These are phyloP conservation scores for Macroteleia sp. DNA, from an alignment of 2,888 invertebrate species.

Conservation along the genomic window DNA sequence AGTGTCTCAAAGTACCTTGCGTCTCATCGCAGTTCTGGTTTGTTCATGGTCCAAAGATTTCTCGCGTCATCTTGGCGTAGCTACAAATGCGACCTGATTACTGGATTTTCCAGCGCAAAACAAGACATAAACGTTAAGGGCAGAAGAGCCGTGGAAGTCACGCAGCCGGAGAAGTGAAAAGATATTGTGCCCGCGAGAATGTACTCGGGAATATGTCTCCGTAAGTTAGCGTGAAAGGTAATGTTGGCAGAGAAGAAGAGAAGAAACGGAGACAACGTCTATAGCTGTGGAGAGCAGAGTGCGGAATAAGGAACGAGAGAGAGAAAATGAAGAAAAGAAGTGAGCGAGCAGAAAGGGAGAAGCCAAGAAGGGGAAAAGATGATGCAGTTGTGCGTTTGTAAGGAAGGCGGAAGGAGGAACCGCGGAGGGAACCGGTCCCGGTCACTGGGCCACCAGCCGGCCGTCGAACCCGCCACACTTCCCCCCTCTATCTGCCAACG, in stretches of 20 bases:
- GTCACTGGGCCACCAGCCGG: constrained; percentile 84
- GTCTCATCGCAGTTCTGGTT: constrained; percentile 13
- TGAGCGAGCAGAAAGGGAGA: constrained; percentile 50
- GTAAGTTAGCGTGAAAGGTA: constrained; percentile 33
- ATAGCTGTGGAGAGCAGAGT: constrained; percentile 20
- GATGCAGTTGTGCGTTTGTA: constrained; percentile 84
- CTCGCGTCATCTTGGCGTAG: constrained; percentile 3
- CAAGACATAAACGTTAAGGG: constrained; percentile 51
- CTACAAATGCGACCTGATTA: constrained; percentile 41
- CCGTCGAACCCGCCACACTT: constrained; percentile 82
- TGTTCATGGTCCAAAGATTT: constrained; percentile 35
- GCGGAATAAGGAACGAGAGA: constrained; percentile 37
- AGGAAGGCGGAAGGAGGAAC: constrained; percentile 84
- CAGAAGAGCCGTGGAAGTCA: constrained; percentile 47
- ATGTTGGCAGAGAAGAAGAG: constrained; percentile 35
- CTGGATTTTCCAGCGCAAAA: constrained; percentile 32
- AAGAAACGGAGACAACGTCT: constrained; percentile 46
- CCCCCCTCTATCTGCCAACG: constrained; percentile 70
- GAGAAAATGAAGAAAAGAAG: constrained; percentile 51
- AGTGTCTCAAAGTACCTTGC: constrained; percentile 47
- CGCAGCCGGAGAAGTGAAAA: constrained; percentile 63
- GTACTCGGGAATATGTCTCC: constrained; percentile 39
- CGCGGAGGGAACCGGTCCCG: constrained; percentile 84
- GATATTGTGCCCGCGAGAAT: constrained; percentile 42
- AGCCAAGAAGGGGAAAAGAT: constrained; percentile 71